Base-by-base conservation (phyloP, 2,113 vertebrate species). In the Rhizomys pruinosus region DNA sequence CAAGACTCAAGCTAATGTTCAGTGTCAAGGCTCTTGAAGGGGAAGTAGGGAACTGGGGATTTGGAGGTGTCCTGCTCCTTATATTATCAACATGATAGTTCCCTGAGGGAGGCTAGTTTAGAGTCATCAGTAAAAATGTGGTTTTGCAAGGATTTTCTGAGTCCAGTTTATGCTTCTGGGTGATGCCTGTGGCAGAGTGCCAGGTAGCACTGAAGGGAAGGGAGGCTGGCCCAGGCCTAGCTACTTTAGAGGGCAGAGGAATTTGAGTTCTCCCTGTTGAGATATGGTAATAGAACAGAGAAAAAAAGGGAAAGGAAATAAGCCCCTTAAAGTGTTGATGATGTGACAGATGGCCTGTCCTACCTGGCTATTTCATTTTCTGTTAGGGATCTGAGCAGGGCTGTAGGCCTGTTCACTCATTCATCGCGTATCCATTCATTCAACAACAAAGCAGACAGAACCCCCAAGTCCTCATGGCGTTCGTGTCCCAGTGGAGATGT, bases 71-170 rank as follows among this genome's bases (percentile, higher is more conserved):
- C 47, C 42, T 77, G 44, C 72, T 90, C 5, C 63, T 71, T 52
- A 44, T 7, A 0, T 47, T n/a, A 32, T 78, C 16, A 9, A 1
- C 15, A 42, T 1, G 69, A 86, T 52, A 52, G 57, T 34, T 42
- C 73, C 64, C 47, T 59, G 29, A 59, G 57, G 57, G n/a, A n/a
- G 52, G 42, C 59, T 79, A 77, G 86, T 87, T 74, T 37, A 64
- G 76, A 87, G 72, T 87, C 92, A 10, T 81, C 66, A 64, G 72
- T 82, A 55, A 73, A 92, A 93, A 34, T 22, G n/a, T 13, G 79
- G 86, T 88, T 93, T 88, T 78, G 91, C 32, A 52, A 64, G 89
- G 94, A 68, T 89, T 89, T 92, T 88, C 29, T 0, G 63, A 81
- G 17, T 68, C 78, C 0, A 0, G 81, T 32, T 89, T 89, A 23